These are phyloP conservation scores for Furcifer pardalis DNA, from an alignment of 2,797 vertebrate species.

Conservation along the genomic window DNA sequence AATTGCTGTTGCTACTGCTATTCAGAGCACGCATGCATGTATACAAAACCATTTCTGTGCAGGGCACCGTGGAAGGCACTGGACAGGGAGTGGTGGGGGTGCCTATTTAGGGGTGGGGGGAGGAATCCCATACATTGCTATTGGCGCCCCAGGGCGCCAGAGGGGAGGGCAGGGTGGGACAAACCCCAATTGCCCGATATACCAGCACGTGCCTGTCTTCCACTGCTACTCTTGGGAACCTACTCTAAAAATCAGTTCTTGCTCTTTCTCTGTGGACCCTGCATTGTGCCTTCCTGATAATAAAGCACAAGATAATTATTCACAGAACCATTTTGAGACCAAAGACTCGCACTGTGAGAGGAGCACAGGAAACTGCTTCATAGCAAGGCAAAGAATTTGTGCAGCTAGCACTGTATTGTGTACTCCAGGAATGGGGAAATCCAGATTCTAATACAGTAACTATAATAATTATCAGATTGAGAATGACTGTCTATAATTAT, in stretches of 20 bases:
- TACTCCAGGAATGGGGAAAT: neutral
- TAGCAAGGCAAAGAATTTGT: neutral
- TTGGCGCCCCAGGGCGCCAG: too few species aligned
- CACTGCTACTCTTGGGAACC: neutral
- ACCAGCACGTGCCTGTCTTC: constrained; percentile 2
- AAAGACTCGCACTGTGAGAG: neutral
- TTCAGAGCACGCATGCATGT: too few species aligned
- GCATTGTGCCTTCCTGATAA: neutral
- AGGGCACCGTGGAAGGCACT: too few species aligned
- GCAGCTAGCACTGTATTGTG: neutral
- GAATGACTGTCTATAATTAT: neutral
- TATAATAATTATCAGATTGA: neutral
- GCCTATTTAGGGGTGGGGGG: too few species aligned
- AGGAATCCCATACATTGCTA: too few species aligned
- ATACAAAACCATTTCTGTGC: neutral
- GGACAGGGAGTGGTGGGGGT: too few species aligned
- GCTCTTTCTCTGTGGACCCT: neutral
- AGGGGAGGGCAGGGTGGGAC: too few species aligned
- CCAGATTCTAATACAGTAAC: neutral
- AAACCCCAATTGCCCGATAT: too few species aligned
- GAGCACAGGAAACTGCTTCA: neutral
- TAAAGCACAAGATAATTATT: neutral
- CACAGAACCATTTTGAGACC: neutral
- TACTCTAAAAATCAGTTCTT: neutral
- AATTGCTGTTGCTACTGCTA: too few species aligned